Evolutionary conservation across 2,888 invertebrate genomes (phyloP).

Genomic region (Chorisops tibialis): DNA sequence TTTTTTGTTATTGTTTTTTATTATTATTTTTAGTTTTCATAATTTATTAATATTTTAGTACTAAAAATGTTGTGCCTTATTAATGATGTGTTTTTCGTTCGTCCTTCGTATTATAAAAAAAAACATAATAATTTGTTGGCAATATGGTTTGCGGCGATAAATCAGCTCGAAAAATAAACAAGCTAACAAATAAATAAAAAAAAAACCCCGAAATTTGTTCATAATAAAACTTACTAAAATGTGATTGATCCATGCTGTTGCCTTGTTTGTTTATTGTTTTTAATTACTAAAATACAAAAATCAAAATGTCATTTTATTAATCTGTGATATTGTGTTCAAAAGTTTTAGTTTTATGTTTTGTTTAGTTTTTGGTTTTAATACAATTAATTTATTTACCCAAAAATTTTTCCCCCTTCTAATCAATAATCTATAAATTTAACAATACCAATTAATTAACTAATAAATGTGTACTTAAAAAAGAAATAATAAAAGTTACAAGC

Average conservation of each 20-base stretch:
- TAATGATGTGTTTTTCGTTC: slow-evolving; percentile 19
- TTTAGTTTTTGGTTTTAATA: background rate
- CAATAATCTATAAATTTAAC: background rate
- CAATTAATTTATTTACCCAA: no score
- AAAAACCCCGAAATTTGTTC: background rate
- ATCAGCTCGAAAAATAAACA: slow-evolving; percentile 15
- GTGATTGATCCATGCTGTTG: no score
- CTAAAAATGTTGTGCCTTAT: no score
- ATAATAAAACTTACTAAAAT: no score
- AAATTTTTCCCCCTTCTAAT: no score
- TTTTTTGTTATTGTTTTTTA: background rate
- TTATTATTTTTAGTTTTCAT: background rate
- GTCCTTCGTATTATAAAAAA: slow-evolving; percentile 9
- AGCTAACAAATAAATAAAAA: background rate
- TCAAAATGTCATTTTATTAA: background rate
- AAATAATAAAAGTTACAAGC: no score
- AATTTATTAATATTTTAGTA: background rate
- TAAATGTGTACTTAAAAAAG: no score
- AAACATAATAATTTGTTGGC: background rate
- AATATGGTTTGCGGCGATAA: background rate
- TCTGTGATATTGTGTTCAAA: slow-evolving; percentile 18
- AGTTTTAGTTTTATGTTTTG: background rate
- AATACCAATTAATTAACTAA: background rate
- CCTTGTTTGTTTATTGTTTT: no score
- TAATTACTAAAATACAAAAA: background rate